Conservation (phyloP, 2,888 invertebrate genomes). For the Phortica okadai region DNA sequence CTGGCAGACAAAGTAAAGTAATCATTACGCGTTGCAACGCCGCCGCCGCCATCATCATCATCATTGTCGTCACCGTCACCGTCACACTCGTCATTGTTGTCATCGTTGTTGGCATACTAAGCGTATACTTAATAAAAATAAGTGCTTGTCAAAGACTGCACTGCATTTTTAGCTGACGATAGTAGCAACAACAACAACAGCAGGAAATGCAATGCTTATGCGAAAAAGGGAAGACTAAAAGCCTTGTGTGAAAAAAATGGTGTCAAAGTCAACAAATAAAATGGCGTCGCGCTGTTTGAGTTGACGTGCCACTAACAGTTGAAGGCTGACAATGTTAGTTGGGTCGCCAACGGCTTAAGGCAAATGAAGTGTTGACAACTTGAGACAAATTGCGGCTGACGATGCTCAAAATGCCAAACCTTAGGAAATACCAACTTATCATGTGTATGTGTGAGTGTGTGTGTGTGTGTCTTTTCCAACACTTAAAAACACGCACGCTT, state of each 20-base stretch:
- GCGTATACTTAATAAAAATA: conserved; percentile 70
- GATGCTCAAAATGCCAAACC: conserved; percentile 1
- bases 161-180: background rate
- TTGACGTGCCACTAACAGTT: conserved; percentile 38
- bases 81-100: conserved; percentile 29
- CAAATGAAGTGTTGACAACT: conserved; percentile 57
- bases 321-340: conserved; percentile 42
- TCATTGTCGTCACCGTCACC: conserved; percentile 34
- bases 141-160: conserved; percentile 59
- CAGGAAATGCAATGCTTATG: conserved; percentile 11
- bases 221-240: conserved; percentile 31
- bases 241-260: conserved; percentile 57
- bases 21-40: conserved; percentile 46
- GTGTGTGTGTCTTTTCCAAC: background rate
- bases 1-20: conserved; percentile 65
- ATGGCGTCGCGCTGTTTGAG: conserved; percentile 31
- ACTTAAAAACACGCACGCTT: background rate
- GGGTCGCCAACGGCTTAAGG: conserved; percentile 34
- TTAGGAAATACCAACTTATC: background rate
- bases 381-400: conserved; percentile 61
- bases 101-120: conserved; percentile 47
- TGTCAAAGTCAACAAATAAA: conserved; percentile 60
- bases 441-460: background rate
- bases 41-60: background rate
- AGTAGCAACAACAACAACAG: background rate